These are phyloP conservation scores for Vicugna pacos DNA, from an alignment of 2,113 vertebrate genomes.

Conservation along the genomic window DNA sequence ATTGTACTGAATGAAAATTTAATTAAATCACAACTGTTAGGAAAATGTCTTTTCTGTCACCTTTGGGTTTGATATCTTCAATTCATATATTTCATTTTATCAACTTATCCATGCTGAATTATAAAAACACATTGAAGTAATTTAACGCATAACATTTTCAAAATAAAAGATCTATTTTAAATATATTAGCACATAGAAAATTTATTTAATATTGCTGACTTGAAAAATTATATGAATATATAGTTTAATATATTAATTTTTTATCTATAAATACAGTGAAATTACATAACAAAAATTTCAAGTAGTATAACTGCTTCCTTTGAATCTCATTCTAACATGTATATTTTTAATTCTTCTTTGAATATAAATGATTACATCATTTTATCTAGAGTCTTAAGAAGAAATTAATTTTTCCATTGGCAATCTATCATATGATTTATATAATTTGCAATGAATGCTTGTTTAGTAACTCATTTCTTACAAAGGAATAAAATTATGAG, in stretches of 20 bases:
- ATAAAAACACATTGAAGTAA: constrained; percentile 12
- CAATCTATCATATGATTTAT: neutral
- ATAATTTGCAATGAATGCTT: neutral
- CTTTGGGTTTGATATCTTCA: constrained; percentile 53
- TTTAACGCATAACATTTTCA: constrained; percentile 34
- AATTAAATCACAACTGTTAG: constrained; percentile 79
- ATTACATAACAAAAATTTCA: neutral
- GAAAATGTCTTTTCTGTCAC: constrained; percentile 60
- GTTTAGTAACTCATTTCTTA: neutral
- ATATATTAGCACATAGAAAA: neutral
- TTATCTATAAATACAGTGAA: neutral
- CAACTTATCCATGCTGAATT: neutral
- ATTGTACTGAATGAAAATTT: constrained; percentile 79
- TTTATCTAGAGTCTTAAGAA: neutral
- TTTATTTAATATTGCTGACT: constrained; percentile 16
- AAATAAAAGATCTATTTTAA: constrained; percentile 18
- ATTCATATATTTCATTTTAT: constrained; percentile 52
- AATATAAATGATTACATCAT: neutral
- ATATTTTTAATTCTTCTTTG: neutral
- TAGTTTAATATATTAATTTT: neutral
- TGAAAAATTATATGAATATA: constrained; percentile 44
- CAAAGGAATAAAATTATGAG: neutral
- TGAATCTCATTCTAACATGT: neutral
- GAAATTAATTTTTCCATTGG: neutral
- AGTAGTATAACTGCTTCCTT: neutral